phyloP scores from a whole-genome alignment of 2,888 invertebrate species.

The Chrysolina americana region DNA sequence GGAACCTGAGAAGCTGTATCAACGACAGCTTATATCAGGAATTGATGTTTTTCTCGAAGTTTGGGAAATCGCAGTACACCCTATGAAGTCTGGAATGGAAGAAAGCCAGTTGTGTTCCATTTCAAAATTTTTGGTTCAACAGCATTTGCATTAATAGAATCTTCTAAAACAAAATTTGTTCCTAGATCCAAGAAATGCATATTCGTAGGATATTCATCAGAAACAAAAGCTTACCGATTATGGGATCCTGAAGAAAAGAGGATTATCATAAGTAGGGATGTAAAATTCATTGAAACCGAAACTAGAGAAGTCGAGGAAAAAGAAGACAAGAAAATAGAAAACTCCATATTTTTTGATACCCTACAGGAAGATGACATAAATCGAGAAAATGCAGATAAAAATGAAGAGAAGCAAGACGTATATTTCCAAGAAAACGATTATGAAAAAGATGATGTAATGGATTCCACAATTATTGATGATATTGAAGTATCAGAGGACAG shows the following conservation, averaged over 20 bases:
- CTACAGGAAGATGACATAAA: background rate
- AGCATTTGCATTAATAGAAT: conserved; percentile 42
- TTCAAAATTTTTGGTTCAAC: conserved; percentile 54
- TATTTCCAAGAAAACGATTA: background rate
- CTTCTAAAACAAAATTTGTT: conserved; percentile 53
- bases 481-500: too few relatives aligned
- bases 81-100: conserved; percentile 51
- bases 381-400: background rate
- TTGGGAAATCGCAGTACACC: conserved; percentile 50
- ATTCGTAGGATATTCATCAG: conserved; percentile 28
- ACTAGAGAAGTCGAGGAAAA: background rate
- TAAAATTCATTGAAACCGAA: background rate
- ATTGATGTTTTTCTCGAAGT: conserved; percentile 55
- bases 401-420: background rate
- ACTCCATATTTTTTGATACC: conserved; percentile 8
- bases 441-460: too few relatives aligned
- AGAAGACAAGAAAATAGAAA: too few relatives aligned
- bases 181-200: conserved; percentile 34
- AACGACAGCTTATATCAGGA: conserved; percentile 60
- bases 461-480: too few relatives aligned
- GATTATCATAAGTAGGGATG: background rate
- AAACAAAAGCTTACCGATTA: conserved; percentile 23
- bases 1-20: conserved; percentile 63
- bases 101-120: conserved; percentile 50
- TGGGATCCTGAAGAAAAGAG: conserved; percentile 1